A percentile compares a stretch with the other conserved stretches of the same genome.
phyloP scores from a whole-genome alignment of 2,113 vertebrate genomes.

The Xiphophorus couchianus region DNA sequence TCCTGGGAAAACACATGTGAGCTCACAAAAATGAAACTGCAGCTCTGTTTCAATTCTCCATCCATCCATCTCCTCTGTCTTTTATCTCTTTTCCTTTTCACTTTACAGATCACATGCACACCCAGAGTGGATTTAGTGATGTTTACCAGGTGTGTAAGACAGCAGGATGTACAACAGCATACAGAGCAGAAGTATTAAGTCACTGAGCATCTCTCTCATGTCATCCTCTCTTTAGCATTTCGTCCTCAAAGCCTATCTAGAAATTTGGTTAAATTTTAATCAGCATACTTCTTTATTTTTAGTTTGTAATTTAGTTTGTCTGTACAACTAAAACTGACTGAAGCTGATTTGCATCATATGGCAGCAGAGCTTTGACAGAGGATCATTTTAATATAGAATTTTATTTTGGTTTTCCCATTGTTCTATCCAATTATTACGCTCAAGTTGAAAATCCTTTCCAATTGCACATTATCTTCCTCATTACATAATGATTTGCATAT shows the following conservation, averaged over 20 bases:
- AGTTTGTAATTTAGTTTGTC: too few species aligned
- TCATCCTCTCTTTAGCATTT: constrained; percentile 12
- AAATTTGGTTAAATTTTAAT: not conserved
- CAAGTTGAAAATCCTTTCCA: not conserved
- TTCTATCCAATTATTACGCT: constrained; percentile 16
- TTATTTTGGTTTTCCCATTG: constrained; percentile 33
- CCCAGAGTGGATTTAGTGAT: constrained; percentile 44
- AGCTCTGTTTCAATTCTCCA: constrained; percentile 58
- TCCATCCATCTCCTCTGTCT: constrained; percentile 56
- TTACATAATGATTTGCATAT: too few species aligned
- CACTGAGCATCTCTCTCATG: constrained; percentile 9
- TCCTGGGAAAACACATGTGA: constrained; percentile 62
- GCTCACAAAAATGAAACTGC: constrained; percentile 56
- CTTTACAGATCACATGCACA: constrained; percentile 19
- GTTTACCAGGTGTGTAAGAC: constrained; percentile 60
- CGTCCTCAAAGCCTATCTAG: constrained; percentile 7
- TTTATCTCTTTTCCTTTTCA: constrained; percentile 52
- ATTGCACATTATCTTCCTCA: not conserved
- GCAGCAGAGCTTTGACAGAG: not conserved
- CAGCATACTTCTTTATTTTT: not conserved
- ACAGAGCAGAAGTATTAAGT: constrained; percentile 33
- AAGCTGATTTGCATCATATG: constrained; percentile 20
- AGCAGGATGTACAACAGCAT: constrained; percentile 42
- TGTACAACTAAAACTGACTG: too few species aligned
- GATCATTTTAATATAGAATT: constrained; percentile 7